Percentiles rank a stretch among this genome's conserved stretches.
phyloP scores from a whole-genome alignment of 2,113 vertebrate species.

The Oreamnos americanus region DNA sequence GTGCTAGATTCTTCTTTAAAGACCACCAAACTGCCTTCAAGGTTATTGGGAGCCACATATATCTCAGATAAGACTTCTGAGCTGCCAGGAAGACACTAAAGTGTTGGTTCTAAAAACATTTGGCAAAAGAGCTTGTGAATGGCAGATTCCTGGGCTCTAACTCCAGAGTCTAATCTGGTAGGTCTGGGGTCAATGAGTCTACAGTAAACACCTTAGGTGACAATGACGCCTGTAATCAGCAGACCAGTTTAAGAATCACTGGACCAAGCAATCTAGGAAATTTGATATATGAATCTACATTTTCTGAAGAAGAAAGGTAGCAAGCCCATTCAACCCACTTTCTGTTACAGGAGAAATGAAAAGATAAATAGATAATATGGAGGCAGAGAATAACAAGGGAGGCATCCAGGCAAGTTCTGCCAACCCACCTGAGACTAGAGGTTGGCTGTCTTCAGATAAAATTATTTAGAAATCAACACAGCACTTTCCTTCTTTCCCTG shows the following conservation, averaged over 20 bases:
- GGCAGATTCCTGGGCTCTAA: not conserved
- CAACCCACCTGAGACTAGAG: not conserved
- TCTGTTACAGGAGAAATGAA: not conserved
- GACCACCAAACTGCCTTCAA: not conserved
- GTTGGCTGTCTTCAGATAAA: not conserved
- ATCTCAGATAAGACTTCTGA: not conserved
- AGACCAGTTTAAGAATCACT: not conserved
- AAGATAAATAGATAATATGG: not conserved
- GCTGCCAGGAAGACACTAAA: not conserved
- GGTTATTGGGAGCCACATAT: not conserved
- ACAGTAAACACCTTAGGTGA: not conserved
- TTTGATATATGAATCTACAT: not conserved
- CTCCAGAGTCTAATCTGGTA: not conserved
- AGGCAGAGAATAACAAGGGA: not conserved
- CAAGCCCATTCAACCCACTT: not conserved
- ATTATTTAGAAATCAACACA: not conserved
- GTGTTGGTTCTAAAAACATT: not conserved
- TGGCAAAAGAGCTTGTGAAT: not conserved
- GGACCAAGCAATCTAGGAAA: not conserved
- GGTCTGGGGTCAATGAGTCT: not conserved
- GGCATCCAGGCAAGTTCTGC: not conserved
- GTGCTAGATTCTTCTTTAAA: not conserved
- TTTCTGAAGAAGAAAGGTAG: not conserved
- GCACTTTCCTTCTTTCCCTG: not conserved
- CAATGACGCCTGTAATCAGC: not conserved